phyloP scores from a whole-genome alignment of 2,797 vertebrate genomes.

The Vipera latastei region DNA sequence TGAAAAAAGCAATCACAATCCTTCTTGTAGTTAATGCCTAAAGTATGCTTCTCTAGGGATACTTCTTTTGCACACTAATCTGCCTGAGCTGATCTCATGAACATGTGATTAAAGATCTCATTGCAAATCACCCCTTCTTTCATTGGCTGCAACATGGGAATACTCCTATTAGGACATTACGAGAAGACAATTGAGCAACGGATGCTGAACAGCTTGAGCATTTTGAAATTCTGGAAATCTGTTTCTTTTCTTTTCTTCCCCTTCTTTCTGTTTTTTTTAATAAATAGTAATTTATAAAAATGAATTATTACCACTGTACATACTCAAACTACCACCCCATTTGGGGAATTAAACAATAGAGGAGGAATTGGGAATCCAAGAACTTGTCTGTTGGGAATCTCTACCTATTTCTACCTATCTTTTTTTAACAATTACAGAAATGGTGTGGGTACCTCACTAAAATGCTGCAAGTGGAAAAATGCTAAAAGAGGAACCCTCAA shows the following conservation, averaged over 20 bases:
- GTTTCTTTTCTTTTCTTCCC: background rate
- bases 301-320: background rate
- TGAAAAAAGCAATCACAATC: background rate
- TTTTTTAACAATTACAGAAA: background rate
- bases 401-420: background rate
- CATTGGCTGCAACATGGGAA: background rate
- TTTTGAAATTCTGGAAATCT: background rate
- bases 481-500: background rate
- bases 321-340: background rate
- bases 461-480: background rate
- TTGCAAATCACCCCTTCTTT: background rate
- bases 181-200: background rate
- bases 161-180: background rate
- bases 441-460: background rate
- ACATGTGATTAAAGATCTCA: background rate
- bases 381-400: background rate
- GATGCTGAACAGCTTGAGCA: background rate
- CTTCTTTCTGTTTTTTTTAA: background rate
- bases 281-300: background rate
- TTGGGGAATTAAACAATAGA: background rate
- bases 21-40: background rate
- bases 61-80: background rate
- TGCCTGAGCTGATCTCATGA: background rate
- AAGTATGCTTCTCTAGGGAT: background rate
- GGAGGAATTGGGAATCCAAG: background rate